Conservation (phyloP, 2,888 invertebrate genomes). For the Andrena bucephala region DNA sequence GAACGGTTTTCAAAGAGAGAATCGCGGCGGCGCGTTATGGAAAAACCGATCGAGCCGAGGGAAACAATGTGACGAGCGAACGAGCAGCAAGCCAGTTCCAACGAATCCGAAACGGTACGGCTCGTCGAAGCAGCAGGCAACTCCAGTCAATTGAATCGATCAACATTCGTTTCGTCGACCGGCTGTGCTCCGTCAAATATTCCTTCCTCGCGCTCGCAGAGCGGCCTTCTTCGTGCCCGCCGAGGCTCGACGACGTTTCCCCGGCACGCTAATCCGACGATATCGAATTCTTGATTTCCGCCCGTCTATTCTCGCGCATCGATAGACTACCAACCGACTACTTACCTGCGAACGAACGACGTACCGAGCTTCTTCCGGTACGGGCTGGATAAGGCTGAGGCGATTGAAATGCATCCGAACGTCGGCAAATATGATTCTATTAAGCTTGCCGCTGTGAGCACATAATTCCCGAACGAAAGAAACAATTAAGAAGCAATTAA, state of each 20-base stretch:
- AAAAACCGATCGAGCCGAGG: slow-evolving; percentile 40
- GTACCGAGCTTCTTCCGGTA: not conserved
- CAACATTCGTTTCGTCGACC: slow-evolving; percentile 64
- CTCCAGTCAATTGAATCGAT: slow-evolving; percentile 66
- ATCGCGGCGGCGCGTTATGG: slow-evolving; percentile 22
- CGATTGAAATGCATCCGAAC: not conserved
- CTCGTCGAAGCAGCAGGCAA: slow-evolving; percentile 49
- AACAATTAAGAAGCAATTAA: too few species aligned
- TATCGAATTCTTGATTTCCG: slow-evolving; percentile 62
- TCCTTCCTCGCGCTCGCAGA: slow-evolving; percentile 40
- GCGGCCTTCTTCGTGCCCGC: slow-evolving; percentile 45
- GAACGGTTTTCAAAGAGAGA: not conserved
- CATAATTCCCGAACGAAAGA: not conserved
- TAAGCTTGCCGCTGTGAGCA: not conserved
- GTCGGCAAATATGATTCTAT: not conserved
- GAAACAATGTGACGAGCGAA: slow-evolving; percentile 37
- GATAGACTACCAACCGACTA: slow-evolving; percentile 4
- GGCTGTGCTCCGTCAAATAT: slow-evolving; percentile 44
- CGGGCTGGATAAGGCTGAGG: not conserved
- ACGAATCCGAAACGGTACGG: slow-evolving; percentile 24
- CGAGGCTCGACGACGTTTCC: slow-evolving; percentile 27
- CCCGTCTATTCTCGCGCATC: slow-evolving; percentile 13
- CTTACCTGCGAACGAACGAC: not conserved
- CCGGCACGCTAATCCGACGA: slow-evolving; percentile 39
- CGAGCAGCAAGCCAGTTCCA: slow-evolving; percentile 9